Evolutionary conservation across 2,888 invertebrate genomes (phyloP).

Genomic region (Euplagia quadripunctaria): DNA sequence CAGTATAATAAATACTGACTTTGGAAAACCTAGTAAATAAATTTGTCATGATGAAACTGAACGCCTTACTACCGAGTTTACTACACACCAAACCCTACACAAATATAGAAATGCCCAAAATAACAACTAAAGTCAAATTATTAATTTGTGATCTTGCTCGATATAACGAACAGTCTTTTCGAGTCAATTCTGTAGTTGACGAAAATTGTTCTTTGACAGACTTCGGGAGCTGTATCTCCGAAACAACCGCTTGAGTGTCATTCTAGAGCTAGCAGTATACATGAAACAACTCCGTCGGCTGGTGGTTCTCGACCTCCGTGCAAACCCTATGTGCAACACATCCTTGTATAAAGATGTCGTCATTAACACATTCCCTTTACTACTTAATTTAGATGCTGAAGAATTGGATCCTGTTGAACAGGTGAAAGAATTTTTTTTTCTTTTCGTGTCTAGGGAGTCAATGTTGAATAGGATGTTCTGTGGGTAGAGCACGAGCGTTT

Average conservation of each 20-base stretch:
- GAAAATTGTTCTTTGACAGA: constrained; percentile 49
- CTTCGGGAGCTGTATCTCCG: constrained; percentile 73
- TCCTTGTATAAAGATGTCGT: constrained; percentile 74
- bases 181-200: not conserved
- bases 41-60: constrained; percentile 1
- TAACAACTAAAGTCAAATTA: constrained; percentile 2
- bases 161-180: not conserved
- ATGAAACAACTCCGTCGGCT: constrained; percentile 74
- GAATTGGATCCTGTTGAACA: constrained; percentile 73
- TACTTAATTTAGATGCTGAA: constrained; percentile 70
- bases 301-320: constrained; percentile 72
- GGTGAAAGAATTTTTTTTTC: constrained; percentile 47
- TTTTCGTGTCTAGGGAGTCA: not conserved
- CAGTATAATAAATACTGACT: not conserved
- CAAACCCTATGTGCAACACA: constrained; percentile 74
- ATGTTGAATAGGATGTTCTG: not conserved
- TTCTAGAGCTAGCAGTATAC: constrained; percentile 79
- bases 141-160: constrained; percentile 7
- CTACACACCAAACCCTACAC: not conserved
- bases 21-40: constrained; percentile 3
- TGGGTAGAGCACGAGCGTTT: not conserved
- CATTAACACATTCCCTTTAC: constrained; percentile 71
- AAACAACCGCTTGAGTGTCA: constrained; percentile 71
- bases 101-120: constrained; percentile 11
- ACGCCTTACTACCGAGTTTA: too few species aligned